Evolutionary conservation across 2,113 vertebrate genomes (phyloP).

Genomic region (Rattus rattus): DNA sequence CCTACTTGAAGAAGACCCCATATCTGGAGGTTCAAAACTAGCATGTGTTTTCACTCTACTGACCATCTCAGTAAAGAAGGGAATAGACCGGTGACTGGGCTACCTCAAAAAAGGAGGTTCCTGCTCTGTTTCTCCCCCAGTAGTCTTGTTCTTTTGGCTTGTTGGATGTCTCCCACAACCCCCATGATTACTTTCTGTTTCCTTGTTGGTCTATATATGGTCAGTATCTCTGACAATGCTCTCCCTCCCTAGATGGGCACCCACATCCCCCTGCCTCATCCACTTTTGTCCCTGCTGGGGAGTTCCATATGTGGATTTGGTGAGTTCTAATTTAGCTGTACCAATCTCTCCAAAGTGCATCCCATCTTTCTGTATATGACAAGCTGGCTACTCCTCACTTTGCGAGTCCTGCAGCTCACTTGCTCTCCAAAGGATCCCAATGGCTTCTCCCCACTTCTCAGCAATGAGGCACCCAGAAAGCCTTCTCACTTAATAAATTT

Average conservation of each 20-base stretch:
- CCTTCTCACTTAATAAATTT: constrained; percentile 65
- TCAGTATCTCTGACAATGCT: not conserved
- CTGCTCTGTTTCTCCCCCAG: not conserved
- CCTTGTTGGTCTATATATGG: not conserved
- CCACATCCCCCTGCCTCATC: not conserved
- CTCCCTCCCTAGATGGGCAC: not conserved
- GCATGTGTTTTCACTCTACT: not conserved
- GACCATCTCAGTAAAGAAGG: not conserved
- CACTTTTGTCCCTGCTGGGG: not conserved
- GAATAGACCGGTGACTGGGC: not conserved
- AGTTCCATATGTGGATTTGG: not conserved
- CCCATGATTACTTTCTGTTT: not conserved
- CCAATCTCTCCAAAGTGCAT: not conserved
- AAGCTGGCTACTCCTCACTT: constrained; percentile 8
- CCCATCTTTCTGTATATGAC: not conserved
- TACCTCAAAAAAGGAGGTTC: not conserved
- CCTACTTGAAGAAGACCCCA: not conserved
- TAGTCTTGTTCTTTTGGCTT: not conserved
- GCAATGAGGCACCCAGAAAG: constrained; percentile 10
- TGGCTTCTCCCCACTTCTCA: constrained; percentile 41
- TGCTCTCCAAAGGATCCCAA: not conserved
- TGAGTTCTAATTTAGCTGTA: not conserved
- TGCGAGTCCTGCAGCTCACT: not conserved
- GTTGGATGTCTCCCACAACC: not conserved
- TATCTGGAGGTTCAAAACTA: not conserved